Conservation (phyloP, 2,888 invertebrate genomes). For the Lycophotia porphyrea region DNA sequence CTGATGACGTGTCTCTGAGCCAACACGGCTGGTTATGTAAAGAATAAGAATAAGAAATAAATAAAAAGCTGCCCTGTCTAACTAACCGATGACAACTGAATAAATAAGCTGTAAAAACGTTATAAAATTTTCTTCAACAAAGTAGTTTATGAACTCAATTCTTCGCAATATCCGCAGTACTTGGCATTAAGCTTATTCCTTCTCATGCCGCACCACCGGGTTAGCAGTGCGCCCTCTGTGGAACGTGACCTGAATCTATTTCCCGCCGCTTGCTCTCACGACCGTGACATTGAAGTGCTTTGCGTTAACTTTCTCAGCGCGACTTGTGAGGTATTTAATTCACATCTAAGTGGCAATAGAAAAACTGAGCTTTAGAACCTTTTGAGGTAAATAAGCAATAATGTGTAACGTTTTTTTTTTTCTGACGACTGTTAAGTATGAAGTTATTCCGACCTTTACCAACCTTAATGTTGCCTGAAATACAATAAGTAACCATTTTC, state of each 20-base stretch:
- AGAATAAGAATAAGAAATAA: too few species aligned
- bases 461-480: neutral
- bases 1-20: neutral
- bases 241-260: slow-evolving; percentile 22
- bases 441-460: neutral
- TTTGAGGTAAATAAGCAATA: neutral
- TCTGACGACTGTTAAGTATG: neutral
- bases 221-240: slow-evolving; percentile 23
- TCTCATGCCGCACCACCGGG: too few species aligned
- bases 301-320: neutral
- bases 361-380: neutral
- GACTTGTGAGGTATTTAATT: neutral
- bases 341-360: neutral
- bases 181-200: slow-evolving; percentile 2
- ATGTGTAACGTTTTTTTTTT: neutral
- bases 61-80: neutral
- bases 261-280: neutral
- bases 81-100: neutral
- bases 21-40: neutral
- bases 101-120: neutral
- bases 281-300: slow-evolving; percentile 13
- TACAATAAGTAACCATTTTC: neutral
- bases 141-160: neutral
- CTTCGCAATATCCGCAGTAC: neutral
- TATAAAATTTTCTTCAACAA: neutral